Percentiles rank a stretch among this genome's conserved stretches.
Conservation (phyloP, 2,888 invertebrate genomes). For the Drosophila hamatofila region DNA sequence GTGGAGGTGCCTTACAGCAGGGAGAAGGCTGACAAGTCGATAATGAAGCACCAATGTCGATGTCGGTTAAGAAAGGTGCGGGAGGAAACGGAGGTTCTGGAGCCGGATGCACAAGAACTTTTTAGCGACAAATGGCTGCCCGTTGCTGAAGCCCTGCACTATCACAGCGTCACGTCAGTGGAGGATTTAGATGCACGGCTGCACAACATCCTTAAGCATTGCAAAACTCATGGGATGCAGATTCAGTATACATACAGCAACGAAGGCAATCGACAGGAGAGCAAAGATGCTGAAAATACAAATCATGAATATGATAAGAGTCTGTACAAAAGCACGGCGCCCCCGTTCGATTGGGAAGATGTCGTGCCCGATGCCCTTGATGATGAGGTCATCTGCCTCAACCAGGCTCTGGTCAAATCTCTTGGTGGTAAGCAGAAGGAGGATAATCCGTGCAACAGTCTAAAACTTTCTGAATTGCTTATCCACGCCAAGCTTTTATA, state of each 20-base stretch:
- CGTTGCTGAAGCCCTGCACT: neutral
- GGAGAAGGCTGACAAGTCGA: neutral
- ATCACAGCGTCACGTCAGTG: neutral
- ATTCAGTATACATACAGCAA: neutral
- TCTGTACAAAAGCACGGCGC: neutral
- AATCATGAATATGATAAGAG: neutral
- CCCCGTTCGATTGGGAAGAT: constrained; percentile 13
- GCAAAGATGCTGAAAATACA: neutral
- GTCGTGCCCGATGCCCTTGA: constrained; percentile 6
- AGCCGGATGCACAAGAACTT: neutral
- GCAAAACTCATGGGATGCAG: neutral
- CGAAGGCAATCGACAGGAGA: neutral
- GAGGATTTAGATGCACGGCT: constrained; percentile 14
- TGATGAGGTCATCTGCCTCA: neutral
- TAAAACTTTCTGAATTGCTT: neutral
- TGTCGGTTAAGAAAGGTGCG: neutral
- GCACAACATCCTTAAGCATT: neutral
- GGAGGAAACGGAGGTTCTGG: neutral
- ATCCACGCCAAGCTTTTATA: neutral
- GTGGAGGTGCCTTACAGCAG: constrained; percentile 9
- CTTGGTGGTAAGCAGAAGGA: neutral
- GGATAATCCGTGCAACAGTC: neutral
- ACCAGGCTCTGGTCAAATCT: neutral
- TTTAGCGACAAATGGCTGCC: constrained; percentile 6
- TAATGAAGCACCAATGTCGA: neutral